Base-by-base conservation (phyloP, 1,140 invertebrate genomes). In the Spodoptera frugiperda region DNA sequence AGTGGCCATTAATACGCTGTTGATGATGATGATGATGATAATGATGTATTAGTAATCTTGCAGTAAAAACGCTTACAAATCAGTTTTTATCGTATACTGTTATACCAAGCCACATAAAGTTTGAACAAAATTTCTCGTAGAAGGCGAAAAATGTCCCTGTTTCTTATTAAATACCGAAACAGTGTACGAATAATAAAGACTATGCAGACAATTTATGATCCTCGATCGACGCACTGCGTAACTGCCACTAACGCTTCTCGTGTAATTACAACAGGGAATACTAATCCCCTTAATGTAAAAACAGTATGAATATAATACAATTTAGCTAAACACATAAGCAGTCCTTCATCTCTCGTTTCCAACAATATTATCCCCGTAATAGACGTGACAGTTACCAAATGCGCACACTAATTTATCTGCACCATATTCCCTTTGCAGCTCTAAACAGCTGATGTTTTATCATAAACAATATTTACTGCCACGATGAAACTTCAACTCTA, bases 381-480 rank as follows among this genome's bases (percentile, higher is more conserved):
- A 75, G 48, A 75, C 72, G 71, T 74, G 61, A 75, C 74, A 77
- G 70, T 77, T 80, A 78, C 72, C 71, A 78, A 73, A 81, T 75
- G 74, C 75, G 71, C 78, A 76, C 77, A 78, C 72, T 76, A 79
- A 75, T 68, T 70, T 77, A 79, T 75, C 78, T 57, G 61, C 55
- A 63, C 65, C 55, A 59, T 70, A 76, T 65, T 78, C 74, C 76
- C 76, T 76, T 77, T 76, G 76, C 73, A 70, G 59, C 73, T 74
- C 76, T 78, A 83, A 82, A 83, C 82, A 83, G 82, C 82, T 83
- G 82, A 83, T 83, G 77, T 78, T 80, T 49, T 68, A 81, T 79
- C 82, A 81, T 80, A 80, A 79, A 81, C 78, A 79, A 51, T 59
- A 76, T 44, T 55, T 63, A 46, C 54, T 54, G 5, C 11, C 54